Conservation (phyloP, 35 echinoderm and acorn worm genomes). For the Diadema setosum region DNA sequence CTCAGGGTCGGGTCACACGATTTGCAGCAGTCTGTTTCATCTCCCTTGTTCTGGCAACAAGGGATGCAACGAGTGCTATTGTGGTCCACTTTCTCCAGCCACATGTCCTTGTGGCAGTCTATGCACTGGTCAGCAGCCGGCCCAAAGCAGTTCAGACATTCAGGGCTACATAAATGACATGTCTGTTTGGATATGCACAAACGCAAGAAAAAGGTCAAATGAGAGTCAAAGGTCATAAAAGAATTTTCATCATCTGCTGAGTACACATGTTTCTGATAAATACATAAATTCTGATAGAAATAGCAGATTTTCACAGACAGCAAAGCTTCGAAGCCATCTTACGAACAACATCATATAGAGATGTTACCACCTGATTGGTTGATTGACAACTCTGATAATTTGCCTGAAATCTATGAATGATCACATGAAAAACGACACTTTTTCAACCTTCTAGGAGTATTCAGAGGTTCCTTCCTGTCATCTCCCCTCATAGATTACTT, state of each 20-base stretch:
- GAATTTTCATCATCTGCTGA: background rate
- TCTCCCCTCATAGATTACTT: no score
- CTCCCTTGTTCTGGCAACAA: background rate
- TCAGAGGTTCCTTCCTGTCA: no score
- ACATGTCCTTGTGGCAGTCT: background rate
- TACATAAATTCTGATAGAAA: no score
- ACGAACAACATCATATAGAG: no score
- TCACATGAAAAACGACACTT: no score
- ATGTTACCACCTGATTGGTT: no score
- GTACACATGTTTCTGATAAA: background rate
- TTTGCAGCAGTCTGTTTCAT: background rate
- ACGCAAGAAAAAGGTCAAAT: background rate
- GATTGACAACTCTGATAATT: no score
- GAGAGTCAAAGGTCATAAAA: background rate
- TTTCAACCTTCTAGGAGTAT: no score
- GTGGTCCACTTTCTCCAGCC: background rate
- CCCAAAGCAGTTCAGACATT: background rate
- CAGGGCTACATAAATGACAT: background rate
- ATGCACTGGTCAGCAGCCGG: background rate
- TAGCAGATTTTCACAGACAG: no score
- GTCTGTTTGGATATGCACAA: background rate
- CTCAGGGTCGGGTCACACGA: background rate
- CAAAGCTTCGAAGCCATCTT: no score
- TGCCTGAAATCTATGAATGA: no score
- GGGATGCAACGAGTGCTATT: background rate